Conservation (phyloP, 2,797 vertebrate species). For the Gila robusta region DNA sequence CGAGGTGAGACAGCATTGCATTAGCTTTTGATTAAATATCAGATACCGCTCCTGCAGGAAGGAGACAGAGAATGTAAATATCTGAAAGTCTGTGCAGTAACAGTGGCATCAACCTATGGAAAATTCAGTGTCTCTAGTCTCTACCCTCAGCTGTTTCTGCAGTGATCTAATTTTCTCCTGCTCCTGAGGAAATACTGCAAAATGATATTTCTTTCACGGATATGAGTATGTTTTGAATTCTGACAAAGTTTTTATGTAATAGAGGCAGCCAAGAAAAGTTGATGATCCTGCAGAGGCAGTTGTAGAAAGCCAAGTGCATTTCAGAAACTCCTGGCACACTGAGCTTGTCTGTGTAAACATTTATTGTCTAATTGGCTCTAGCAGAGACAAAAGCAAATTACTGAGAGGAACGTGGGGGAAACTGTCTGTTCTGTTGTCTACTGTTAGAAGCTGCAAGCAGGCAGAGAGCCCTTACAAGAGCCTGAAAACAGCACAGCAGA, state of each 20-base stretch:
- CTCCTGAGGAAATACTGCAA: background rate
- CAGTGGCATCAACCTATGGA: background rate
- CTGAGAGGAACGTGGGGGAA: background rate
- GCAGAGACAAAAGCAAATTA: conserved; percentile 12
- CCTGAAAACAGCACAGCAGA: conserved; percentile 27
- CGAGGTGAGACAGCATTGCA: conserved; percentile 45
- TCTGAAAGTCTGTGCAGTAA: conserved; percentile 14
- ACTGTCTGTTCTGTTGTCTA: background rate
- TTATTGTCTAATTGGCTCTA: conserved; percentile 24
- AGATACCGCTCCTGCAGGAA: conserved; percentile 32
- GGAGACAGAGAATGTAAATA: conserved; percentile 39
- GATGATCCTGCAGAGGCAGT: background rate
- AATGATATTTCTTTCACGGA: background rate
- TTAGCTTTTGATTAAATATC: conserved; percentile 54
- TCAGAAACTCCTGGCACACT: conserved; percentile 20
- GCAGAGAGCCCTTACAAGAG: background rate
- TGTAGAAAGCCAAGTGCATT: conserved; percentile 9
- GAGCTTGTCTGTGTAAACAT: conserved; percentile 7
- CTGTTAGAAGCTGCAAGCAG: background rate
- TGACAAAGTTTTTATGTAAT: background rate
- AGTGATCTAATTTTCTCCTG: background rate
- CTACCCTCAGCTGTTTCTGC: background rate
- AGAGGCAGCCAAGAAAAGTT: background rate
- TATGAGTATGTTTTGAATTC: conserved; percentile 9
- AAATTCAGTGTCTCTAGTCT: background rate